Percentiles rank a stretch among this genome's conserved stretches.
Evolutionary conservation across 2,888 invertebrate species (phyloP).

Genomic region (Gari tellinella): DNA sequence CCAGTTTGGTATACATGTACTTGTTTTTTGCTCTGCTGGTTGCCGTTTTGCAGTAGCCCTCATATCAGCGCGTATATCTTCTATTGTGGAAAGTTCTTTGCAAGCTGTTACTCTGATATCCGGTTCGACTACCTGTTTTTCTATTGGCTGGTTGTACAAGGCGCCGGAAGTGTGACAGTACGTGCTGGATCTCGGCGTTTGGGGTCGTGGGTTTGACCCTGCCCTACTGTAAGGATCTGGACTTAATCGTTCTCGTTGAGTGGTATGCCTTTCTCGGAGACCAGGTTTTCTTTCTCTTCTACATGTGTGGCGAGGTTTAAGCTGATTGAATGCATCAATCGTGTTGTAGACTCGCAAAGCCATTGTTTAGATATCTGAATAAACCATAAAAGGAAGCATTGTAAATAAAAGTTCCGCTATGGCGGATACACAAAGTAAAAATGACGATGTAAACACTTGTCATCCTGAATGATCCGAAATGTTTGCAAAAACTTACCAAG

Average conservation of each 20-base stretch:
- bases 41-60: constrained; percentile 20
- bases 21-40: constrained; percentile 11
- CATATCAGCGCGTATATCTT: constrained; percentile 42
- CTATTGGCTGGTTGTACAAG: constrained; percentile 5
- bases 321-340: constrained; percentile 11
- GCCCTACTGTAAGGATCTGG: neutral
- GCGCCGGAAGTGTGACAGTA: constrained; percentile 37
- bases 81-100: constrained; percentile 50
- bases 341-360: no score
- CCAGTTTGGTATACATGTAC: constrained; percentile 35
- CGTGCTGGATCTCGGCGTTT: constrained; percentile 6
- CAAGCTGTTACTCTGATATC: constrained; percentile 12
- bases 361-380: no score
- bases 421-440: no score
- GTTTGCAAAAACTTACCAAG: no score
- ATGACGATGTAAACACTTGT: no score
- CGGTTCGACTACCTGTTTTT: constrained; percentile 1
- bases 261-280: constrained; percentile 44
- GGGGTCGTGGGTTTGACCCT: neutral
- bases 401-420: no score
- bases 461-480: no score
- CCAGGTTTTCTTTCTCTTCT: constrained; percentile 49
- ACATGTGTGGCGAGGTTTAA: constrained; percentile 36
- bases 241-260: constrained; percentile 22
- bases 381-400: no score